Base-by-base conservation (phyloP, 2,888 invertebrate genomes). In the Scaptomyza parva region DNA sequence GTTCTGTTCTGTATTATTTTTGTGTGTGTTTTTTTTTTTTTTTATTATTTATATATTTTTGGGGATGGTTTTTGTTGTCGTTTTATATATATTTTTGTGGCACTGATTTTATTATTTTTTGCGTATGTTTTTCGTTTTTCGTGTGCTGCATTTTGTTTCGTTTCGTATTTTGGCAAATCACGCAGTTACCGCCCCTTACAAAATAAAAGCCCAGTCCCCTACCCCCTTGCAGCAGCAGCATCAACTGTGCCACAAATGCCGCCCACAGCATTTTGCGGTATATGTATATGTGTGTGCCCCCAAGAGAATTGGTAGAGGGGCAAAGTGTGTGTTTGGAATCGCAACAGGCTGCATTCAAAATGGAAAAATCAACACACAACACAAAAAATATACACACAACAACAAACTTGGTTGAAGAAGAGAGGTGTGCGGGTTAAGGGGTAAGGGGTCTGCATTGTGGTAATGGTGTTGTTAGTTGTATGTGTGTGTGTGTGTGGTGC, bases 191-290 rank as follows among this genome's bases (percentile, higher is more conserved):
- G 17, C 50, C 50, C 48, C 44, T 17, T 22, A 9, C 59, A 26
- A 26, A n/a, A 41, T 41, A 52, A 28, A 12, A 7, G 0, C 28
- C 0, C 28, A 2, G 9, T 28, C 28, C 9, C 24, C 24, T 5
- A 6, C 6, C 0, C 24, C 24, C n/a, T n/a, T n/a, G n/a, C n/a
- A 2, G 28, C 28, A 28, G 17, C 54, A 45, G 40, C 30, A 35
- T 12, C 63, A 64, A 52, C 51, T 63, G 64, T 39, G 59, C 69
- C 63, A 44, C 78, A 78, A 63, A 71, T 71, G 68, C 66, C 73
- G 64, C 64, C 68, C 86, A 70, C 66, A 76, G 83, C 73, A 85
- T 85, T 82, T 76, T 81, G 86, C 76, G 86, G 86, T 86, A 14
- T 52, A 39, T 71, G 60, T 55, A 39, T 71, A 57, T 55, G 64